A percentile compares a stretch with the other conserved stretches of the same genome.
Conservation (phyloP, 2,797 vertebrate genomes). For the Pachyuromys duprasi region DNA sequence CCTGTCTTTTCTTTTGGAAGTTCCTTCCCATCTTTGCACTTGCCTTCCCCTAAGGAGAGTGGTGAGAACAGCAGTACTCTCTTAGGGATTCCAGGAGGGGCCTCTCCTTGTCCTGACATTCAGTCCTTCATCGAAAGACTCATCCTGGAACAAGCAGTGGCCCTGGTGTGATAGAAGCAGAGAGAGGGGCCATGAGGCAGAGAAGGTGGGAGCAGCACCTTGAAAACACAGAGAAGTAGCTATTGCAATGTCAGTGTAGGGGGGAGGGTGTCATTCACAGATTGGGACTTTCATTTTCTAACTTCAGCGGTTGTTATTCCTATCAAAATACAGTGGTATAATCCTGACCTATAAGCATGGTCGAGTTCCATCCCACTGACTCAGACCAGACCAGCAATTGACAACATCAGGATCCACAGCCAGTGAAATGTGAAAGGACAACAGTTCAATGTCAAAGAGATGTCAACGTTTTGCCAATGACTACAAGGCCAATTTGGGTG, state of each 20-base stretch:
- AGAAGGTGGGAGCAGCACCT: not conserved
- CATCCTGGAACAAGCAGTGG: no score
- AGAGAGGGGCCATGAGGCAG: no score
- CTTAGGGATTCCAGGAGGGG: not conserved
- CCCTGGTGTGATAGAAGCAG: not conserved
- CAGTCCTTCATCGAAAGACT: not conserved
- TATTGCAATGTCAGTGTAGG: fast-evolving
- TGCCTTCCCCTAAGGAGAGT: not conserved
- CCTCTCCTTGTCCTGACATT: not conserved
- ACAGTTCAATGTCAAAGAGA: not conserved
- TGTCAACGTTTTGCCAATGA: not conserved
- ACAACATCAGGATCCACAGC: not conserved
- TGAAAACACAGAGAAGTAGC: not conserved
- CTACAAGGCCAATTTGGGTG: no score
- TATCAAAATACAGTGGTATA: not conserved
- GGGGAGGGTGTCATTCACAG: not conserved
- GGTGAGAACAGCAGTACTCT: not conserved
- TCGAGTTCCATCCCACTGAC: not conserved
- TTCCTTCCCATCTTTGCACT: not conserved
- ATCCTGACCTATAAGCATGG: not conserved
- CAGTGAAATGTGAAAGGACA: not conserved
- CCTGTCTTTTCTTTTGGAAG: not conserved
- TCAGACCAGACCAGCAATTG: not conserved
- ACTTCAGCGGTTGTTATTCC: not conserved
- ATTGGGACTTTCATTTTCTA: not conserved